Conservation (phyloP, 35 echinoderm and acorn worm species). For the Lytechinus pictus region DNA sequence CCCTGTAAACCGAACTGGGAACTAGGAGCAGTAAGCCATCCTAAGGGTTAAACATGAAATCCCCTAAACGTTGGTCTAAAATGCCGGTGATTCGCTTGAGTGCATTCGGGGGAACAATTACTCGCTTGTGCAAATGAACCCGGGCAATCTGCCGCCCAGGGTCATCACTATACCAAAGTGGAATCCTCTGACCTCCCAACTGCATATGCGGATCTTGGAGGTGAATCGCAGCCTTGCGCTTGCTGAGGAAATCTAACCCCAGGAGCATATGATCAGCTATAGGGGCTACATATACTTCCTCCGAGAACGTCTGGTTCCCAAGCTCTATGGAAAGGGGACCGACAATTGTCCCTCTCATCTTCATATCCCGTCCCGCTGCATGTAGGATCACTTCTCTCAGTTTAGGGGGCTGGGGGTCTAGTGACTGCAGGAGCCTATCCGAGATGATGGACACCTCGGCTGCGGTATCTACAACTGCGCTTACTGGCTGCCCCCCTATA, state of each 20-base stretch:
- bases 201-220: slow-evolving; percentile 1
- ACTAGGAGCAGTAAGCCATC: neutral
- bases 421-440: neutral
- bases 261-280: slow-evolving; percentile 72
- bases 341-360: slow-evolving; percentile 38
- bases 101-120: slow-evolving; percentile 51
- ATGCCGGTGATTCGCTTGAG: neutral
- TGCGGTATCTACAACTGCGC: slow-evolving; percentile 47
- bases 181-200: slow-evolving; percentile 9
- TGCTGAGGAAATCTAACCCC: slow-evolving; percentile 59
- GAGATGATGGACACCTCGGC: slow-evolving; percentile 61
- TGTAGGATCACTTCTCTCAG: slow-evolving; percentile 1
- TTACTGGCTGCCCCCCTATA: neutral
- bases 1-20: slow-evolving; percentile 12
- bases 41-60: slow-evolving; percentile 27
- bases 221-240: neutral
- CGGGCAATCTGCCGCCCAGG: neutral
- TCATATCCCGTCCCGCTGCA: slow-evolving; percentile 52
- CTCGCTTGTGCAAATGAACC: slow-evolving; percentile 25
- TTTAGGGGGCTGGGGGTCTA: slow-evolving; percentile 22
- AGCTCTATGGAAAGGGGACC: slow-evolving; percentile 47
- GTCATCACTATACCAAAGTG: neutral
- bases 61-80: neutral
- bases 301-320: slow-evolving; percentile 8
- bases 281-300: slow-evolving; percentile 61